Evolutionary conservation across 2,888 invertebrate species (phyloP), one percentile per base, ranked within the genome.

Genomic region (Standfussiana lucernea): DNA sequence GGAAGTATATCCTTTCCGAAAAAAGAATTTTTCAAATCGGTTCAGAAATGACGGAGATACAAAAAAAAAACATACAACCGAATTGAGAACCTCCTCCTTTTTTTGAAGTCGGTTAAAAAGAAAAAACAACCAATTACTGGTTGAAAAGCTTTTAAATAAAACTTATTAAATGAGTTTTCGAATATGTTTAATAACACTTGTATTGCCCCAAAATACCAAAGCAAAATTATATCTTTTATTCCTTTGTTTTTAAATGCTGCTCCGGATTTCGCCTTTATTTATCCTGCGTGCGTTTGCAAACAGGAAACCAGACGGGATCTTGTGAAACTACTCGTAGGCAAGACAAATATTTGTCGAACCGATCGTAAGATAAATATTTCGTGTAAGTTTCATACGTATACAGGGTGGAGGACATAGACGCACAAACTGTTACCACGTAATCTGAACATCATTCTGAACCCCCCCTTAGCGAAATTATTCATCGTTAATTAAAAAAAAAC

Each of bases 341-440:
- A 40, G 10, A 24, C 69, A 68, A 76, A 77, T 69, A 69, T 79
- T 77, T 68, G 32, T n/a, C 40, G 69, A 47, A 28, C 11, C 68
- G 59, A 77, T 78, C 32, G 40, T n/a, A 32, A n/a, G 59, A 79
- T 50, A 77, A 77, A 68, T 78, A 77, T 2, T 66, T 47, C 37
- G 37, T 32, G n/a, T 28, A 68, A 15, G 10, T 15, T 37, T 10
- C 13, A 3, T 13, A 56, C 35, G 4, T 6, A 66, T 11, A 28
- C 6, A 28, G 2, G n/a, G n/a, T n/a, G n/a, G n/a, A n/a, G n/a
- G n/a, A n/a, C n/a, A n/a, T n/a, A n/a, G n/a, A n/a, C n/a, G n/a
- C n/a, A n/a, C n/a, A n/a, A n/a, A n/a, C n/a, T n/a, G n/a, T n/a
- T n/a, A n/a, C n/a, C n/a, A n/a, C n/a, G n/a, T n/a, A n/a, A n/a